A percentile compares a stretch with the other conserved stretches of the same genome.
Conservation (phyloP, 1,140 invertebrate genomes). For the Drepana arcuata region DNA sequence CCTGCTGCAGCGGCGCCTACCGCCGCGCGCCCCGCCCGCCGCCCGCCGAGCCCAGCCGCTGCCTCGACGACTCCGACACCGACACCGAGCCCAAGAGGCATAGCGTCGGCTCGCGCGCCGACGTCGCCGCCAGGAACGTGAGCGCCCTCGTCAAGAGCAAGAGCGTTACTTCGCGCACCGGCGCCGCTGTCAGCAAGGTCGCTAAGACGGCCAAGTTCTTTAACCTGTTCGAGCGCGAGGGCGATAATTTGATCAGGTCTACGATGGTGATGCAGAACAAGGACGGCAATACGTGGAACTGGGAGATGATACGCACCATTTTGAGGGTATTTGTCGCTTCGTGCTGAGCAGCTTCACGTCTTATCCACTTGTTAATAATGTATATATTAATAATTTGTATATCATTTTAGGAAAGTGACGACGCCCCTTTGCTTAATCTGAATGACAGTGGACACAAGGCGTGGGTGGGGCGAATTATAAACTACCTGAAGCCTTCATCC, state of each 20-base stretch:
- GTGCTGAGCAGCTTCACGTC: background rate
- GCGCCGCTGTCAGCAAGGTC: constrained; percentile 56
- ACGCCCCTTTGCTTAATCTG: constrained; percentile 40
- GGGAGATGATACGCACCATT: constrained; percentile 85
- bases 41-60: constrained; percentile 63
- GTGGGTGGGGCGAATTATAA: constrained; percentile 87
- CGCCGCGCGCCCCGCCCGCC: constrained; percentile 82
- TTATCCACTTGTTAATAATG: background rate
- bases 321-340: constrained; percentile 75
- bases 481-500: constrained; percentile 90
- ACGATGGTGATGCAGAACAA: constrained; percentile 82
- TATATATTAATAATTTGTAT: background rate
- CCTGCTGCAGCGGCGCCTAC: constrained; percentile 55
- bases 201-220: constrained; percentile 59
- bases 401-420: constrained; percentile 42
- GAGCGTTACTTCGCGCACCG: constrained; percentile 63
- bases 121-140: constrained; percentile 51
- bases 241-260: constrained; percentile 80
- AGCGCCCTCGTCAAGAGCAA: constrained; percentile 64
- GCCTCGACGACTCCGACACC: constrained; percentile 55
- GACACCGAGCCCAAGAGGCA: constrained; percentile 57
- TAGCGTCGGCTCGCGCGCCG: constrained; percentile 56
- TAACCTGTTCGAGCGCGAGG: constrained; percentile 69
- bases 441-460: constrained; percentile 79
- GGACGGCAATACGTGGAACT: constrained; percentile 85